phyloP scores from a whole-genome alignment of 2,888 invertebrate genomes.

The Drosophila paramelanica region DNA sequence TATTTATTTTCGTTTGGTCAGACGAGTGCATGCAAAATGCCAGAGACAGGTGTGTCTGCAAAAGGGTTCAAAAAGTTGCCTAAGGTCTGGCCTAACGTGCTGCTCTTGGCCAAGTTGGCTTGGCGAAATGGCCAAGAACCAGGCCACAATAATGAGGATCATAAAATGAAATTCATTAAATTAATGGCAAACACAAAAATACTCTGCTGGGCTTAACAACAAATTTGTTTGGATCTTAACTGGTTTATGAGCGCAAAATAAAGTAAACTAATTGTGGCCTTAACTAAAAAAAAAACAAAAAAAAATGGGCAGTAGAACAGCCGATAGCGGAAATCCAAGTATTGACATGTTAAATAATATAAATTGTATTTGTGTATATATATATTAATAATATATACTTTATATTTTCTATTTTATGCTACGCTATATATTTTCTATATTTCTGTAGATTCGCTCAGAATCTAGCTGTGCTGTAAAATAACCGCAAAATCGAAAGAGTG shows the following conservation, averaged over 20 bases:
- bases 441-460: neutral
- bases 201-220: neutral
- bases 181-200: neutral
- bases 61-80: constrained; percentile 2
- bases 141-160: constrained; percentile 10
- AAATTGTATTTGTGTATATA: neutral
- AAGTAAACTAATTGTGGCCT: constrained; percentile 29
- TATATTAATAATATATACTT: neutral
- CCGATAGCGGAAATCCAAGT: neutral
- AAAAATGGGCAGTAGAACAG: neutral
- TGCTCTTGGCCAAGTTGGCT: constrained; percentile 14
- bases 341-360: neutral
- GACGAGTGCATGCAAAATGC: constrained; percentile 16
- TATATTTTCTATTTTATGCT: neutral
- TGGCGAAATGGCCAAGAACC: constrained; percentile 21
- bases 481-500: neutral
- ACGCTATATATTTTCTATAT: neutral
- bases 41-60: constrained; percentile 39
- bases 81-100: neutral
- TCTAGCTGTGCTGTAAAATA: constrained; percentile 24
- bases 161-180: neutral
- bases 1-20: constrained; percentile 11
- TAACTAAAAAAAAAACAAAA: constrained; percentile 3
- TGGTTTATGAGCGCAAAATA: constrained; percentile 4
- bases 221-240: constrained; percentile 5